Evolutionary conservation across 2,797 vertebrate genomes (phyloP).

Genomic region (Smutsia temminckii): DNA sequence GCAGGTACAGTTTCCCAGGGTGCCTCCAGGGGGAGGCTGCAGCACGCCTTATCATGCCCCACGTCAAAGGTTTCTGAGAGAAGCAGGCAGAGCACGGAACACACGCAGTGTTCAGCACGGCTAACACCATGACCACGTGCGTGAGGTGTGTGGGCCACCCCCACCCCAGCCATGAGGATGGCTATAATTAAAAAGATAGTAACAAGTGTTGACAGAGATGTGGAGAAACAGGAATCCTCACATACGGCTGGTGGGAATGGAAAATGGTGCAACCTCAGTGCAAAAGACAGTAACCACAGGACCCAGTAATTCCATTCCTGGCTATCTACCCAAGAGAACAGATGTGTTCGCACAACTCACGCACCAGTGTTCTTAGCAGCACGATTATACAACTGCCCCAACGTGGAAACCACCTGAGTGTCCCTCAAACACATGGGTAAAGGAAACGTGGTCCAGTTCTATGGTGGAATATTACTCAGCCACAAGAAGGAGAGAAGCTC

Average conservation of each 20-base stretch:
- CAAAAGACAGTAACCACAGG: fast-evolving
- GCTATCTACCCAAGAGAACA: not conserved
- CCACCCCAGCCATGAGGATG: fast-evolving
- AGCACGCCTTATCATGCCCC: fast-evolving
- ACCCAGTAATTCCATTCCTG: not conserved
- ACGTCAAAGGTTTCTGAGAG: not conserved
- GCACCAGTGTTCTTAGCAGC: not conserved
- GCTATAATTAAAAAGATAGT: not conserved
- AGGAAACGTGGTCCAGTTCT: not conserved
- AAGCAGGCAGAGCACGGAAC: not conserved
- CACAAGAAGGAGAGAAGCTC: not conserved
- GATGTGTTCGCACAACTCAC: not conserved
- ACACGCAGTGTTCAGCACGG: not conserved
- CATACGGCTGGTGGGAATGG: fast-evolving
- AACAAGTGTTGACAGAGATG: too few species aligned
- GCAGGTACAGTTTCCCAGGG: not conserved
- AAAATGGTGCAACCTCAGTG: not conserved
- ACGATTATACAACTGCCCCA: not conserved
- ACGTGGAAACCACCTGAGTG: not conserved
- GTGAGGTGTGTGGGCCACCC: fast-evolving
- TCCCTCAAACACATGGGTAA: not conserved
- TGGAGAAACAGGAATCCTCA: not conserved
- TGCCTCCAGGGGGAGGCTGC: fast-evolving
- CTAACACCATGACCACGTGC: fast-evolving
- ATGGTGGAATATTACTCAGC: not conserved